Evolutionary conservation across 2,113 vertebrate species (phyloP).

Genomic region (Greenwoodochromis staneri): DNA sequence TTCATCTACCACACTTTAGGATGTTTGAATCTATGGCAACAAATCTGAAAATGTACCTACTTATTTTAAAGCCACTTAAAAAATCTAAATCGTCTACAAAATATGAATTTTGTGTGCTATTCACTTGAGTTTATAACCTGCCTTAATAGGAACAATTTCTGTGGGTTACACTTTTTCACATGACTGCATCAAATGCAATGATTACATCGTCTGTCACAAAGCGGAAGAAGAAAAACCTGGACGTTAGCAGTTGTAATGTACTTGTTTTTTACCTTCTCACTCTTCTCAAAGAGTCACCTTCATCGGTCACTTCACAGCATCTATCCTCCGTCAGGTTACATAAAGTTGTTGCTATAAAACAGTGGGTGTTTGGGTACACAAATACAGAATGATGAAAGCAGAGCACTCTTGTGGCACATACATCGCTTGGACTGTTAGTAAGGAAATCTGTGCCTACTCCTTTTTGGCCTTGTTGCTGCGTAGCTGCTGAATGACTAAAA

Average conservation of each 20-base stretch:
- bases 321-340: background rate
- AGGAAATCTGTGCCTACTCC: background rate
- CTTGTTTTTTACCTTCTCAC: background rate
- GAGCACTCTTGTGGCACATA: background rate
- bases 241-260: background rate
- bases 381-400: background rate
- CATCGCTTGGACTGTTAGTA: background rate
- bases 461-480: background rate
- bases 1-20: background rate
- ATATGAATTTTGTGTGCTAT: background rate
- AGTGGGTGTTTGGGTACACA: background rate
- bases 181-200: background rate
- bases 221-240: background rate
- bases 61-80: background rate
- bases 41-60: background rate
- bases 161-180: background rate
- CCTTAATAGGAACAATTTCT: background rate
- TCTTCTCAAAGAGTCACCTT: background rate
- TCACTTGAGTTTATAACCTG: background rate
- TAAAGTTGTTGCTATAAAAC: background rate
- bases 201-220: background rate
- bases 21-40: background rate
- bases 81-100: background rate
- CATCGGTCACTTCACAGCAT: background rate
- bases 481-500: background rate